Percentiles rank a stretch among this genome's conserved stretches.
Evolutionary conservation across 2,113 vertebrate species (phyloP).

Genomic region (Sterna hirundo): DNA sequence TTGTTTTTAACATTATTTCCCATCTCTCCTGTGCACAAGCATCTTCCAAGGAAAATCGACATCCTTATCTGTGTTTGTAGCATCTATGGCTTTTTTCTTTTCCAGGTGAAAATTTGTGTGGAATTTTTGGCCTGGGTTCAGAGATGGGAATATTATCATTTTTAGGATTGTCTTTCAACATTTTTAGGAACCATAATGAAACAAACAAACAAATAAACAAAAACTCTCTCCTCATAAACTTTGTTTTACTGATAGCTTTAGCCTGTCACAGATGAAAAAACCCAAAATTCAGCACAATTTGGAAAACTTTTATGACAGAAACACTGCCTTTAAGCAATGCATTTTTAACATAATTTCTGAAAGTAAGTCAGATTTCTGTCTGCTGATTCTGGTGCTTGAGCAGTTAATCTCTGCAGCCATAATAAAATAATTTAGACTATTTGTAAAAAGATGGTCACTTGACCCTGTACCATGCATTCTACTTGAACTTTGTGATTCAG

Average conservation of each 20-base stretch:
- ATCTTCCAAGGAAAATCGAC: not conserved
- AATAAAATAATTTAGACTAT: not conserved
- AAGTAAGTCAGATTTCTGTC: not conserved
- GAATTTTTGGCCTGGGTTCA: not conserved
- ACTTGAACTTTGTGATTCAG: not conserved
- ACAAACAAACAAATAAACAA: too few species aligned
- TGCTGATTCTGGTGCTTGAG: not conserved
- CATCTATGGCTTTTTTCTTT: not conserved
- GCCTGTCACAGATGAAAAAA: not conserved
- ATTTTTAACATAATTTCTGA: not conserved
- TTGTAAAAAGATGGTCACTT: not conserved
- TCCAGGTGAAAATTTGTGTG: not conserved
- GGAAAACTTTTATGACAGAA: not conserved
- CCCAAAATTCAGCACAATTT: not conserved
- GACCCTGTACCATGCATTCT: not conserved
- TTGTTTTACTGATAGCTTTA: not conserved
- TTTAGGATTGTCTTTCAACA: not conserved
- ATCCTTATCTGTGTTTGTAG: not conserved
- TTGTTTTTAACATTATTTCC: not conserved
- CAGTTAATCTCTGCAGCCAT: not conserved
- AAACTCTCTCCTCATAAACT: not conserved
- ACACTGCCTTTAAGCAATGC: not conserved
- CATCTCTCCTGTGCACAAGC: not conserved
- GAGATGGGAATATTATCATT: not conserved
- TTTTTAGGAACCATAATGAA: not conserved